Evolutionary conservation across 30 jellyfish, hydroid and myxozoan genomes (phyloP).

Genomic region (Cassiopea xamachana): DNA sequence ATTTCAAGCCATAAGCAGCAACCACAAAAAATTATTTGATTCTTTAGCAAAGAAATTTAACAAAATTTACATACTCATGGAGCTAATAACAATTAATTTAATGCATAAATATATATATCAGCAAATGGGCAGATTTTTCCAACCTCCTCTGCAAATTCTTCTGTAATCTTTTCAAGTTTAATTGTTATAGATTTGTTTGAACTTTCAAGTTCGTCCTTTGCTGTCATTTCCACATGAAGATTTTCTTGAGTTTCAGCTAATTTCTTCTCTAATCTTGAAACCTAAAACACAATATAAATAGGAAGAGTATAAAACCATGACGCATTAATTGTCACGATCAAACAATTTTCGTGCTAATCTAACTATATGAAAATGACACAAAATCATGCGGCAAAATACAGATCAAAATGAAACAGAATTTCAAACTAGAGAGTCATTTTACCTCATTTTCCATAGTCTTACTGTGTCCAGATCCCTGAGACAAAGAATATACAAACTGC

Average conservation of each 20-base stretch:
- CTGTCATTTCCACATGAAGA: slow-evolving; percentile 67
- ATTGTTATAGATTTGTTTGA: neutral
- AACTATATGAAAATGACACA: no score
- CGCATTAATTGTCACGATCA: neutral
- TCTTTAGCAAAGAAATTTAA: no score
- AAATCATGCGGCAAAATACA: neutral
- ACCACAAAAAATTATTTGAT: no score
- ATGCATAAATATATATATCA: no score
- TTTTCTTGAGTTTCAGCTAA: slow-evolving; percentile 74
- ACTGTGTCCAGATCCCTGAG: slow-evolving; percentile 63
- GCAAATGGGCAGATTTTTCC: neutral
- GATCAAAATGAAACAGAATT: neutral
- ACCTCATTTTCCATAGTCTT: slow-evolving; percentile 53
- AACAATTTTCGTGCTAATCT: no score
- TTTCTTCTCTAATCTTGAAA: slow-evolving; percentile 56
- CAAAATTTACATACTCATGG: no score
- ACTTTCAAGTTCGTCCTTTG: slow-evolving; percentile 71
- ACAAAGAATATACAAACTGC: neutral
- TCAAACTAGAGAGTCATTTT: neutral
- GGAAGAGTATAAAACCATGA: neutral
- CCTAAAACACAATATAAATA: neutral
- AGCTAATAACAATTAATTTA: no score
- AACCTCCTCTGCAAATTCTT: slow-evolving; percentile 46
- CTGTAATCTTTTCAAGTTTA: slow-evolving; percentile 16
- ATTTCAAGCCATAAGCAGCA: no score